phyloP scores from a whole-genome alignment of 2,797 vertebrate genomes.

The Simalia tracyae region DNA sequence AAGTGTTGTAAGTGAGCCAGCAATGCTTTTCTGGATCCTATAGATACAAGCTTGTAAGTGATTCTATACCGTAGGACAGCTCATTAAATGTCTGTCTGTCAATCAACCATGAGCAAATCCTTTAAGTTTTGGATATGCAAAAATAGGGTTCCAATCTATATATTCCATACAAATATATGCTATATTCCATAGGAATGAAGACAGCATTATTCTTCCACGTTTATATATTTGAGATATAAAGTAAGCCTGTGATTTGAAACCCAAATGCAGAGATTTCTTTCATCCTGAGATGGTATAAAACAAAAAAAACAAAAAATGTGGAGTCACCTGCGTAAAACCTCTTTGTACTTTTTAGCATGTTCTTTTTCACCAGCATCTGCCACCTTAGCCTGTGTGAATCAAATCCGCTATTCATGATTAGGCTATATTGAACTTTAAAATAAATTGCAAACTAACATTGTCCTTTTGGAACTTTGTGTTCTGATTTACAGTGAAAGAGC shows the following conservation, averaged over 20 bases:
- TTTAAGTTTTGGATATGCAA: slow-evolving; percentile 61
- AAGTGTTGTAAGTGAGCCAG: too few relatives aligned
- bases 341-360: slow-evolving; percentile 50
- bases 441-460: slow-evolving; percentile 56
- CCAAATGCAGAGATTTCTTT: slow-evolving; percentile 1
- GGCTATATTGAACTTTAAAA: slow-evolving; percentile 48
- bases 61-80: neutral
- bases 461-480: slow-evolving; percentile 61
- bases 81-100: neutral
- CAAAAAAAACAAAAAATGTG: slow-evolving; percentile 43
- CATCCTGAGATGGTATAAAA: slow-evolving; percentile 53
- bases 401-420: slow-evolving; percentile 57
- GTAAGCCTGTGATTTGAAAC: slow-evolving; percentile 27
- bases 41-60: neutral
- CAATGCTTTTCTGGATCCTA: too few relatives aligned
- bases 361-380: slow-evolving; percentile 50
- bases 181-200: slow-evolving; percentile 34
- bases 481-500: slow-evolving; percentile 55
- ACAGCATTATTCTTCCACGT: slow-evolving; percentile 47
- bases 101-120: slow-evolving; percentile 38
- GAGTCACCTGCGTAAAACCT: slow-evolving; percentile 59
- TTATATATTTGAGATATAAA: slow-evolving; percentile 55
- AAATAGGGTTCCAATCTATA: slow-evolving; percentile 58
- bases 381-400: slow-evolving; percentile 57
- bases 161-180: slow-evolving; percentile 42